Base-by-base conservation (phyloP, 1,140 invertebrate genomes). In the Musca domestica region DNA sequence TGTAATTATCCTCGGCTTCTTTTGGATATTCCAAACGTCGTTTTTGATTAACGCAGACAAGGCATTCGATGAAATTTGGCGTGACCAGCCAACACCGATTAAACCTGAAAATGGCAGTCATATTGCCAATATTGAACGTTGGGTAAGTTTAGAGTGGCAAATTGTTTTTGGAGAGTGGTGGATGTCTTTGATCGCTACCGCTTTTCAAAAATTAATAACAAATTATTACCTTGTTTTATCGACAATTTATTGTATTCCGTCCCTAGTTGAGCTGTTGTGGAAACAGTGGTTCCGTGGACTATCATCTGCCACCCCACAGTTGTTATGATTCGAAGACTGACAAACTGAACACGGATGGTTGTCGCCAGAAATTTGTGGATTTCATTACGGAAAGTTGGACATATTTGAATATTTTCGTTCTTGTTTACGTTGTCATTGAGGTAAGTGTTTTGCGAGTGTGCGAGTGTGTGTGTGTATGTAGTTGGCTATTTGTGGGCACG, bases 251-350 rank as follows among this genome's bases (percentile, higher is more conserved):
- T 20, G 9, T 48, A 47, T 47, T 56, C n/a, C n/a, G n/a, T 46
- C 34, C 30, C 47, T 74, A 90, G 88, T 88, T 41, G 65, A 85
- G 27, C 34, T 91, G 90, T 72, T 91, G 89, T 72, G 89, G 89
- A 54, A 79, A 87, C 70, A 71, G 77, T 12, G 74, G 82, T 15
- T 72, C 82, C 0, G 48, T 66, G 0, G 85, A 88, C 71, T 88
- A 84, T 72, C 5, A 76, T 41, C 74, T 76, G 41, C 74, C 75
- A 0, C 78, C 72, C 2, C 83, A 74, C 70, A 87, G 84, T 72
- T 82, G 81, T 61, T 74, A 76, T 30, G 74, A 81, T 19, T 69
- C 69, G 17, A 46, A 71, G 15, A 73, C 71, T 5, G 71, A 74
- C 64, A 75, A 73, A 68, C 48, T 80, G 7, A 80, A 76, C 65